These are phyloP conservation scores for Leucophenga maculata DNA, from an alignment of 2,888 invertebrate genomes.

Conservation along the genomic window DNA sequence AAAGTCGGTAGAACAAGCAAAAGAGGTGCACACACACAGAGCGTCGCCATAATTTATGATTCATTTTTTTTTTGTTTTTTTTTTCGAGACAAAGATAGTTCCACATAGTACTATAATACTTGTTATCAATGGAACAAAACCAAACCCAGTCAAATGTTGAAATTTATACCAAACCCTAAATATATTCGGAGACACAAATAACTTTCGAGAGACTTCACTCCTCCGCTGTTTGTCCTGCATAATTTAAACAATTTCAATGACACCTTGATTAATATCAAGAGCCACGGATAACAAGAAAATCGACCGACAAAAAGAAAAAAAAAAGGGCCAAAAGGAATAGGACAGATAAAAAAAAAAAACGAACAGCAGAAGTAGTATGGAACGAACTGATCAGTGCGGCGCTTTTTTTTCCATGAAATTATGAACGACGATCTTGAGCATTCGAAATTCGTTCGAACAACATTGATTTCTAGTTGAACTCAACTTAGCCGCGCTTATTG, in stretches of 20 bases:
- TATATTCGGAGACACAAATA: too few relatives aligned
- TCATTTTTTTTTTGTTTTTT: too few relatives aligned
- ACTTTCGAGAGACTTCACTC: too few relatives aligned
- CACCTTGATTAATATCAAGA: conserved; percentile 70
- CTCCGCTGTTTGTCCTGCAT: conserved; percentile 45
- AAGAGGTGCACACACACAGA: too few relatives aligned
- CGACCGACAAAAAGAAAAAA: conserved; percentile 1
- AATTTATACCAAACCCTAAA: too few relatives aligned
- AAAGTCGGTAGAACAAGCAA: too few relatives aligned
- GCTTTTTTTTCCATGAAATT: conserved; percentile 59
- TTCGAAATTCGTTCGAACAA: neutral
- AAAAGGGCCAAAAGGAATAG: neutral
- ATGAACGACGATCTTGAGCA: conserved; percentile 47
- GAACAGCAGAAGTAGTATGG: neutral
- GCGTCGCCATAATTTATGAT: too few relatives aligned
- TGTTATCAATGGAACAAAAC: too few relatives aligned
- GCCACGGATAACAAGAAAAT: conserved; percentile 33
- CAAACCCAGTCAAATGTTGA: too few relatives aligned
- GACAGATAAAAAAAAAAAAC: neutral
- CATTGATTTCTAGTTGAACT: conserved; percentile 12
- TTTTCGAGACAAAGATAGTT: too few relatives aligned
- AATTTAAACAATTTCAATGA: conserved; percentile 70
- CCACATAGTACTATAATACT: too few relatives aligned
- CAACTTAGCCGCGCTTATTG: conserved; percentile 11
- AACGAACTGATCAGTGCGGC: neutral